Evolutionary conservation across 1,140 invertebrate genomes (phyloP), one percentile per base, ranked within the genome.

Genomic region (Lineus longissimus): DNA sequence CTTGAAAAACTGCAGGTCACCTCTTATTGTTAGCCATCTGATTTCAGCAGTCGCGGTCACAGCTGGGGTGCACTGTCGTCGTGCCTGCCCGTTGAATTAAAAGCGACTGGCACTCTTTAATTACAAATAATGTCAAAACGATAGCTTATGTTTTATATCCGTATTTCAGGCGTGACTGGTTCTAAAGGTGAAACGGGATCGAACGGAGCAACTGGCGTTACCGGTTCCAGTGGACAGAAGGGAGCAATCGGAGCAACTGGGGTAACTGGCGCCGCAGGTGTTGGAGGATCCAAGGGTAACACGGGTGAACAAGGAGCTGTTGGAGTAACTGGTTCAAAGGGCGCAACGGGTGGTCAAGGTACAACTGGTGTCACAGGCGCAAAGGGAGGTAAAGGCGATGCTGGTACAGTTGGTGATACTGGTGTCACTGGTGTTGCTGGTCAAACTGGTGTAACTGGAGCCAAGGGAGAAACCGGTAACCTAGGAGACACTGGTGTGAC

Each of bases 401-500:
- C 58, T 51, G 66, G 66, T n/a, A 17, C 59, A 22, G 13, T 22
- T 36, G 64, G 64, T 22, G 11, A 22, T 9, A 56, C 17, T 43
- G 65, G 62, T 25, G 19, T 19, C 2, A 23, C 36, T 51, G 65
- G 65, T 22, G n/a, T 15, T 22, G 27, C 36, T 25, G 67, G 67
- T n/a, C 15, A 22, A 22, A 27, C 41, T 19, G 67, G 67, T 47
- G 9, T 33, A 25, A n/a, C 36, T 23, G 65, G 65, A 25, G 55
- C 56, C 17, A 29, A 25, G 22, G 67, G 67, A 40, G 11, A 2
- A 15, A 55, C 30, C 13, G 60, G 69, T 59, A 30, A 55, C 29
- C 31, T 33, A 2, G 67, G 67, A 51, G 15, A 47, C 45, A 27
- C 61, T 19, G 67, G 65, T 36, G 25, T 17, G n/a, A 23, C 43